Evolutionary conservation across 2,113 vertebrate genomes (phyloP), one percentile per base, ranked within the genome.

Genomic region (Ctenodactylus gundi): DNA sequence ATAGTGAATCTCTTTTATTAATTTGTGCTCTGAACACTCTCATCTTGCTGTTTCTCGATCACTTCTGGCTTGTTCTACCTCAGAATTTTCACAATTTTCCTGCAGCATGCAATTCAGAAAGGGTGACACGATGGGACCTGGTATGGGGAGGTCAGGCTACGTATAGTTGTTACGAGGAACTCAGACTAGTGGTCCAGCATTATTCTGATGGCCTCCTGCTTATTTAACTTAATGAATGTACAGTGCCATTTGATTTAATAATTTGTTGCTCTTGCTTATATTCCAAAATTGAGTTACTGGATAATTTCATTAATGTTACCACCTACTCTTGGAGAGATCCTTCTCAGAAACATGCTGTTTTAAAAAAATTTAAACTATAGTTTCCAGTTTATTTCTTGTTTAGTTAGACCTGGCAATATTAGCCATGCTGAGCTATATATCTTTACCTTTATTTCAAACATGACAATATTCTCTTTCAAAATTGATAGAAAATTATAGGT

Each of bases 371-470:
- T 7, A 31, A 87, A 65, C 21, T 84, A 65, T 49, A 1, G 75
- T 76, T 78, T 93, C 67, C 6, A 67, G 14, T 75, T 85, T 73
- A 76, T 92, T 86, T 85, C 21, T 76, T 90, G 21, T 80, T 70
- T 93, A 75, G 34, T 82, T 86, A 70, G 39, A n/a, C 14, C n/a
- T 86, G 29, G 15, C 12, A 84, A 58, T 25, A 75, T 85, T 88
- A 82, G 13, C 58, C 72, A 76, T 91, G 34, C 11, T 46, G 44
- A 15, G 73, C 77, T 88, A 68, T 75, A 31, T 81, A 57, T 93
- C 25, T 80, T 93, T 94, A 67, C 25, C 18, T 62, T 53, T 89
- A 84, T 84, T 87, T 95, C n/a, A 90, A 65, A 87, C 18, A 73
- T 77, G 64, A 49, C 46, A 41, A 36, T 90, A 49, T 53, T 13